Conservation (phyloP, 2,888 invertebrate genomes). For the Minunthozetes semirufus region DNA sequence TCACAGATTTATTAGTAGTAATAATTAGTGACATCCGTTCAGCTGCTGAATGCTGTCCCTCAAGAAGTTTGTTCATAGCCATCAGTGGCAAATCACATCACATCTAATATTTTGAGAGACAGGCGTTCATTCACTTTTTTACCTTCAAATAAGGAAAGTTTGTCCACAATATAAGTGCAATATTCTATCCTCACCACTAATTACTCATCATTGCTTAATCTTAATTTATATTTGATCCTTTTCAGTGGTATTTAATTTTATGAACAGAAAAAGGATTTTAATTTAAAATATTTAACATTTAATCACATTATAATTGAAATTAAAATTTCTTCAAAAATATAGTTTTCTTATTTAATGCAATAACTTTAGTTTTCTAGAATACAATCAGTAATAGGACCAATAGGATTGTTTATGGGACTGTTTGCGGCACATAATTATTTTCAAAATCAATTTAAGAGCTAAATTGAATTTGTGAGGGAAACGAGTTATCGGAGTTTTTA, state of each 20-base stretch:
- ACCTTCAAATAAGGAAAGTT: not conserved
- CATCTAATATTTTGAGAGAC: not conserved
- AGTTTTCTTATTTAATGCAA: too few relatives aligned
- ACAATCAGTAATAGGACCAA: too few relatives aligned
- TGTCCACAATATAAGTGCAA: not conserved
- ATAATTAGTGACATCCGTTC: constrained; percentile 24
- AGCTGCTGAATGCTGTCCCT: not conserved
- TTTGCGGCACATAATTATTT: too few relatives aligned
- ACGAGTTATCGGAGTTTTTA: not conserved
- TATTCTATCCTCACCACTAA: not conserved
- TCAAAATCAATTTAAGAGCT: too few relatives aligned
- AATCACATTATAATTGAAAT: too few relatives aligned
- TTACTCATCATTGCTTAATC: not conserved
- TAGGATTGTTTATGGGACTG: too few relatives aligned
- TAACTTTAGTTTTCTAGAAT: too few relatives aligned
- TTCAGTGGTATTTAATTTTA: too few relatives aligned
- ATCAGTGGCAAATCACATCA: not conserved
- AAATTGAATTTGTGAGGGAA: too few relatives aligned
- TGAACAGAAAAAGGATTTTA: too few relatives aligned
- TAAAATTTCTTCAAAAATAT: too few relatives aligned
- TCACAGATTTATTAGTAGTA: not conserved
- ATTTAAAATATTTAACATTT: too few relatives aligned
- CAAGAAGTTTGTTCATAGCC: not conserved
- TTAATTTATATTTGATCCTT: not conserved
- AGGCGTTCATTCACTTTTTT: constrained; percentile 11